Evolutionary conservation across 2,888 invertebrate genomes (phyloP).

Genomic region (Pandemis cinnamomeana): DNA sequence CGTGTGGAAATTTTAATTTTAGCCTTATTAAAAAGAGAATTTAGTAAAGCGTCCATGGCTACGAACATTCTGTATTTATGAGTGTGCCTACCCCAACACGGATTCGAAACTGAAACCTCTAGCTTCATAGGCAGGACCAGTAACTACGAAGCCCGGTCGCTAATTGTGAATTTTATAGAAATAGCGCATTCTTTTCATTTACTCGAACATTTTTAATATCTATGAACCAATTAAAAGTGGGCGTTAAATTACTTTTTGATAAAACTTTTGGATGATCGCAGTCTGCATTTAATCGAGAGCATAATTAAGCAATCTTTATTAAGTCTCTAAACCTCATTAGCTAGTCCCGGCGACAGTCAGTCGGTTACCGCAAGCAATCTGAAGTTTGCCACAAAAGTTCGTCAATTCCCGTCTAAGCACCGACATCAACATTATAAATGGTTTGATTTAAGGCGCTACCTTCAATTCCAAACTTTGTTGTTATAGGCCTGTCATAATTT

Average conservation of each 20-base stretch:
- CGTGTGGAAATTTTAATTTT: conserved; percentile 20
- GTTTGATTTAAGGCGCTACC: conserved; percentile 40
- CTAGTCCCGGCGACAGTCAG: conserved; percentile 15
- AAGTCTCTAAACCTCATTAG: conserved; percentile 33
- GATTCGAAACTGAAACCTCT: no score
- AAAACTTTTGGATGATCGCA: neutral
- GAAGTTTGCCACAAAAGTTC: conserved; percentile 37
- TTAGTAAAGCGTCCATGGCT: neutral
- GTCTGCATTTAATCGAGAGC: conserved; percentile 13
- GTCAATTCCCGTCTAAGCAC: conserved; percentile 36
- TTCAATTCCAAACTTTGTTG: conserved; percentile 35
- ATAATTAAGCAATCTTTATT: conserved; percentile 24
- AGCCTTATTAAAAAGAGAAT: neutral
- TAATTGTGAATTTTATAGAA: no score
- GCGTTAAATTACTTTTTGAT: neutral
- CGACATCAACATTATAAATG: conserved; percentile 41
- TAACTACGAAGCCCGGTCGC: no score
- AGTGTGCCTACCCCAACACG: no score
- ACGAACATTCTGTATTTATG: no score
- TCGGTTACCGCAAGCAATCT: conserved; percentile 32
- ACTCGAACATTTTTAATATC: neutral
- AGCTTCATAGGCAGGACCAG: no score
- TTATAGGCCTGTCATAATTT: conserved; percentile 34
- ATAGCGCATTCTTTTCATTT: no score
- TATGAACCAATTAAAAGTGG: neutral